Base-by-base conservation (phyloP, 2,888 invertebrate genomes). In the Drosophila multiciliata region DNA sequence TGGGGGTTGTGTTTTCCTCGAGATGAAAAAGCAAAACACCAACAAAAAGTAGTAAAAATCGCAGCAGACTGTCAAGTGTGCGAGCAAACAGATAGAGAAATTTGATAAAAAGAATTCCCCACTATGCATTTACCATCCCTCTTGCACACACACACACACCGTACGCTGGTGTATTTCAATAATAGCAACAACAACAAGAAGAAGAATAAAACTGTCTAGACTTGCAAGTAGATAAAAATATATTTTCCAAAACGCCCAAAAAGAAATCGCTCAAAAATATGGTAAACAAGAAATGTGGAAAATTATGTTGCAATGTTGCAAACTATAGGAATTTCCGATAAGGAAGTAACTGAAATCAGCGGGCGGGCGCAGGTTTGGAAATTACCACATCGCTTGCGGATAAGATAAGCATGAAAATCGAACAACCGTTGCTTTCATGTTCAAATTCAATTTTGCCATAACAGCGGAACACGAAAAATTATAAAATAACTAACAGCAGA, bases 201-300 rank as follows among this genome's bases (percentile, higher is more conserved):
- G 57, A 73, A 38, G 32, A 55, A 50, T 57, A 64, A 68, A 72
- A 65, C 42, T 66, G 83, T 83, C 84, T 84, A 84, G 84, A 89
- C 84, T 70, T 72, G 74, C 65, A 85, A 84, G 82, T 62, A 82
- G 89, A 89, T 87, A 66, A 78, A 84, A 87, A 84, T 82, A 87
- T 77, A 38, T 72, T 29, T 69, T 45, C 58, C 61, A 63, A 54
- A 23, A 23, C 15, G 72, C 17, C 32, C n/a, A 66, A 55, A 61
- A 53, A 42, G 42, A 66, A 65, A 80, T 49, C 66, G 64, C 64
- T 72, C 33, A 75, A 69, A 63, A 60, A n/a, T 53, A 35, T 65
- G 59, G 8, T 62, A 17, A 63, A 66, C 58, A 72, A 75, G 73
- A 75, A 72, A 55, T 15, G 54, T 66, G 45, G 32, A 63, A 66